phyloP scores from a whole-genome alignment of 2,888 invertebrate species.

The Argyra leucocephala region DNA sequence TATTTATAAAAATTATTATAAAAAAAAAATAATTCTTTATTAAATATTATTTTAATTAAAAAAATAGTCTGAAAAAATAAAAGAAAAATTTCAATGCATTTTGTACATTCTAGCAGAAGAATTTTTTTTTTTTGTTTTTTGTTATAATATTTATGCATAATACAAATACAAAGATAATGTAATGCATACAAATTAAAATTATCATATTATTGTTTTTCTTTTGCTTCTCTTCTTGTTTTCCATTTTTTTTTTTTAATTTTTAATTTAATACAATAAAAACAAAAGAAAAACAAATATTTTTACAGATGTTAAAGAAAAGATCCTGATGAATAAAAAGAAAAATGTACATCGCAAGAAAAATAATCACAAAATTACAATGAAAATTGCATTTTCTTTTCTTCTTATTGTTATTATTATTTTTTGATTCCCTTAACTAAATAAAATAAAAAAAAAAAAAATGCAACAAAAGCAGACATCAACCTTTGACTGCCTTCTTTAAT shows the following conservation, averaged over 20 bases:
- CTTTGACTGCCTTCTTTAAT: conserved; percentile 2
- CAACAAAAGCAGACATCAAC: neutral
- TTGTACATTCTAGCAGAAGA: too few relatives aligned
- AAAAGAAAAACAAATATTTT: neutral
- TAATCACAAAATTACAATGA: neutral
- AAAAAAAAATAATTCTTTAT: too few relatives aligned
- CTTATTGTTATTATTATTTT: neutral
- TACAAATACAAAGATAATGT: neutral
- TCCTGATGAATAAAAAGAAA: neutral
- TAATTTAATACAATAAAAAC: neutral
- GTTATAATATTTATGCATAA: too few relatives aligned
- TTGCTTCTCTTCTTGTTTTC: neutral
- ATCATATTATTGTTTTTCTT: neutral
- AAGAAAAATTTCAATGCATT: too few relatives aligned
- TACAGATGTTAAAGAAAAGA: neutral
- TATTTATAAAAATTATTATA: too few relatives aligned
- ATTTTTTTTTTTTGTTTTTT: too few relatives aligned
- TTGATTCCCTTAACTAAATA: neutral
- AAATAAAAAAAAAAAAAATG: neutral
- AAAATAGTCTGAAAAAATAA: too few relatives aligned
- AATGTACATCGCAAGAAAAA: neutral
- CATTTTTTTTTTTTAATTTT: neutral
- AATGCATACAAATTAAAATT: neutral
- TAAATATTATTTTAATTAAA: too few relatives aligned
- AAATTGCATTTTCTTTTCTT: neutral